Evolutionary conservation across 2,888 invertebrate genomes (phyloP).

Genomic region (Stenoptilia bipunctidactyla): DNA sequence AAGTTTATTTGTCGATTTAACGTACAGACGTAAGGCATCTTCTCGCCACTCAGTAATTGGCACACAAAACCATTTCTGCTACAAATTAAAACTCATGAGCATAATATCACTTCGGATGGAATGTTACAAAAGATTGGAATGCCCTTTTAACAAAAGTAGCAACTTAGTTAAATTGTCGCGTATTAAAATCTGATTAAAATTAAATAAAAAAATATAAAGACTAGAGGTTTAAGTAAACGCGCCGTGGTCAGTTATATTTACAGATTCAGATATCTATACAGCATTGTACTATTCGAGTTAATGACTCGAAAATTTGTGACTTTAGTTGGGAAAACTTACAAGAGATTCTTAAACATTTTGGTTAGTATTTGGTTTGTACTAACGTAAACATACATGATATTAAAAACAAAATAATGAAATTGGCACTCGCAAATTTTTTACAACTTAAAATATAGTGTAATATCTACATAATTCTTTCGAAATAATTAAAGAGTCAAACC

Average conservation of each 20-base stretch:
- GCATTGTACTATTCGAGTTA: too few species aligned
- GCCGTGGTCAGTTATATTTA: slow-evolving; percentile 50
- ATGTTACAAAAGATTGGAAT: slow-evolving; percentile 48
- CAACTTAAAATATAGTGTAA: background rate
- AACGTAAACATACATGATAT: slow-evolving; percentile 20
- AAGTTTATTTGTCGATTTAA: slow-evolving; percentile 69
- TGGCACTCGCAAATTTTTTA: slow-evolving; percentile 4
- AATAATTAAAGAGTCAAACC: too few species aligned
- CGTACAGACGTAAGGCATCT: slow-evolving; percentile 66
- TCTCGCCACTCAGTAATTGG: slow-evolving; percentile 56
- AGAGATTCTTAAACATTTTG: slow-evolving; percentile 46
- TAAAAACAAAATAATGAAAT: slow-evolving; percentile 9
- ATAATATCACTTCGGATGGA: slow-evolving; percentile 54
- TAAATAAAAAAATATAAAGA: slow-evolving; percentile 48
- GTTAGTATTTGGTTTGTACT: slow-evolving; percentile 46
- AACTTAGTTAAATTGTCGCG: too few species aligned
- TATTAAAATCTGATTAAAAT: slow-evolving; percentile 31
- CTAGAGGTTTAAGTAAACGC: slow-evolving; percentile 60
- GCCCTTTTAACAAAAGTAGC: slow-evolving; percentile 24
- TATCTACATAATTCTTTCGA: background rate
- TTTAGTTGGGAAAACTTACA: slow-evolving; percentile 2
- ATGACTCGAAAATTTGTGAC: too few species aligned
- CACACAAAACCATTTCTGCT: slow-evolving; percentile 56
- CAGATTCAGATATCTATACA: slow-evolving; percentile 16
- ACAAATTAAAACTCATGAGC: slow-evolving; percentile 30